Evolutionary conservation across 2,113 vertebrate genomes (phyloP).

Genomic region (Callipepla californica): DNA sequence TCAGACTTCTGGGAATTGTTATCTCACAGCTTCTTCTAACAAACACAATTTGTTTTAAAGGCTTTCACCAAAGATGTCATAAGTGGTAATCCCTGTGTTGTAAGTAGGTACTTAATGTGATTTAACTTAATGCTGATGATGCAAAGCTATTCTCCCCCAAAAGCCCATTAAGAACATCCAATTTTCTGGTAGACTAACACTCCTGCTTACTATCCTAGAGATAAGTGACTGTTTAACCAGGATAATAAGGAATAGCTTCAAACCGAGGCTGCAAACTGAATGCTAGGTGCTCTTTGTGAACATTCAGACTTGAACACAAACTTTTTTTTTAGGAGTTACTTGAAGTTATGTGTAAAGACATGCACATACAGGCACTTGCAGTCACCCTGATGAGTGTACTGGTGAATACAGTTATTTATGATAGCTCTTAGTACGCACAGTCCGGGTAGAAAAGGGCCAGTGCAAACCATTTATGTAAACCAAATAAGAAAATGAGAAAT

Average conservation of each 20-base stretch:
- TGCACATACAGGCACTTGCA: neutral
- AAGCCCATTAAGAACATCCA: constrained; percentile 66
- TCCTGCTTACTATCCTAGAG: constrained; percentile 41
- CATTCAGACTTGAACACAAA: neutral
- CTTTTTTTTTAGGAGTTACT: neutral
- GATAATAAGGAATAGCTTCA: constrained; percentile 29
- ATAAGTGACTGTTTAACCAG: constrained; percentile 61
- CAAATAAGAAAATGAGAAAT: neutral
- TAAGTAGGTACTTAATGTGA: constrained; percentile 54
- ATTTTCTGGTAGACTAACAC: constrained; percentile 63
- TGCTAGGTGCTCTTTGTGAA: neutral
- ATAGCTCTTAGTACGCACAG: neutral
- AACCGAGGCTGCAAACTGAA: neutral
- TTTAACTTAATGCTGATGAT: constrained; percentile 68
- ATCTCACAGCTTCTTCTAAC: constrained; percentile 62
- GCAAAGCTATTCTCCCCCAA: constrained; percentile 59
- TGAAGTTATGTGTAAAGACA: neutral
- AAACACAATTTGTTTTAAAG: constrained; percentile 70
- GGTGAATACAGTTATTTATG: neutral
- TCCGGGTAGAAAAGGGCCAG: neutral
- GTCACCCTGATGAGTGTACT: neutral
- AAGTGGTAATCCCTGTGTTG: constrained; percentile 60
- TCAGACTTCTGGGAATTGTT: constrained; percentile 55
- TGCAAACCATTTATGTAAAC: neutral
- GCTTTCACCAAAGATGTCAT: constrained; percentile 70